phyloP scores from a whole-genome alignment of 2,797 vertebrate species.

The Glossophaga mutica region DNA sequence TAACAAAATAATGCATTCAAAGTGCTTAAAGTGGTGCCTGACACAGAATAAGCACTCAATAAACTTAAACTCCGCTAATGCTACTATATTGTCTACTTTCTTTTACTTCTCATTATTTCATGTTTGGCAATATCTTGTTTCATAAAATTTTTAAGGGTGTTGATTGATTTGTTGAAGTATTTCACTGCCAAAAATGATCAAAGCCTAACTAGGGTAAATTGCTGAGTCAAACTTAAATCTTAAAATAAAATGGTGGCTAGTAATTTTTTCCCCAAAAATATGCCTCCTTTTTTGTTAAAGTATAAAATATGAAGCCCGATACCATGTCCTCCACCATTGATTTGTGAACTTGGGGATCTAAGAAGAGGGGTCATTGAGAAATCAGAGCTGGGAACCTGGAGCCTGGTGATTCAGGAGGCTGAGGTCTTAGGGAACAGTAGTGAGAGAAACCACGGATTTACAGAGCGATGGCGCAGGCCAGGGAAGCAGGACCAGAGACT shows the following conservation, averaged over 20 bases:
- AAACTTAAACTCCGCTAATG: neutral
- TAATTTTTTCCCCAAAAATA: neutral
- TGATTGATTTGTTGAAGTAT: neutral
- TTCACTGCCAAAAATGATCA: constrained; percentile 11
- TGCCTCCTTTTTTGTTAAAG: neutral
- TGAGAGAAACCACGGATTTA: neutral
- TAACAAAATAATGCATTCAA: neutral
- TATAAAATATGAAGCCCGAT: neutral
- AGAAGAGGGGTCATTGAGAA: neutral
- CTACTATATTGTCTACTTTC: neutral
- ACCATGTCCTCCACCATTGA: neutral
- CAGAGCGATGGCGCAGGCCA: neutral
- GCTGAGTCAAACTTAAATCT: neutral
- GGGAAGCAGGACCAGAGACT: neutral
- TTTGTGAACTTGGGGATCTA: neutral
- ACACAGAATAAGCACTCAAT: neutral
- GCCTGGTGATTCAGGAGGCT: neutral
- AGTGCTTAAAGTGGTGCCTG: neutral
- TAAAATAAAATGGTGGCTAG: neutral
- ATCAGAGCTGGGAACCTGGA: neutral
- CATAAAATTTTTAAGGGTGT: neutral
- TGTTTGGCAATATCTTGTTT: neutral
- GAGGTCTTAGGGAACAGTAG: neutral
- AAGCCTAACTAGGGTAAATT: neutral
- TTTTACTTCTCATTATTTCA: neutral